phyloP scores from a whole-genome alignment of 1,140 invertebrate genomes.

The Acromyrmex heyeri region DNA sequence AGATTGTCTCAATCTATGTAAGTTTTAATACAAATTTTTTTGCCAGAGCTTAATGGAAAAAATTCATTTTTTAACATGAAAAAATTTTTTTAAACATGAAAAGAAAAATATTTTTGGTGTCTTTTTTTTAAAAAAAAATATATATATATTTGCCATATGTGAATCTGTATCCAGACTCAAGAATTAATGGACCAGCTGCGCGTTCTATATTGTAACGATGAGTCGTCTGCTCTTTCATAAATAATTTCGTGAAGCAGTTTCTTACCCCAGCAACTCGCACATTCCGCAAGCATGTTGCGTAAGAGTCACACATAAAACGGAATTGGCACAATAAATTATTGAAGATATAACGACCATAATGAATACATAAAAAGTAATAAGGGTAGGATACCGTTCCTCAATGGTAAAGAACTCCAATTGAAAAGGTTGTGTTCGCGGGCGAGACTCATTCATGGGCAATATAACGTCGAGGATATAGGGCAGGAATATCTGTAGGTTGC shows the following conservation, averaged over 20 bases:
- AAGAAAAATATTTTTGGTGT: no score
- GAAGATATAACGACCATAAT: not conserved
- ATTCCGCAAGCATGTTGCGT: slow-evolving; percentile 22
- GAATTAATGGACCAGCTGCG: not conserved
- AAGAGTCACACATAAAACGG: not conserved
- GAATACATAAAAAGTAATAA: not conserved
- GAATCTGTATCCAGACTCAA: not conserved
- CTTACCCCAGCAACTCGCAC: slow-evolving; percentile 36
- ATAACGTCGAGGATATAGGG: slow-evolving; percentile 20
- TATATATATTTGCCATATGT: not conserved
- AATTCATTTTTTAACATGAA: no score
- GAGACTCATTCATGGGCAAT: slow-evolving; percentile 28
- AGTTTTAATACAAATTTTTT: no score
- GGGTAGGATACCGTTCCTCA: not conserved
- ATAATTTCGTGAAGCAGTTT: not conserved
- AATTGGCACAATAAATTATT: not conserved
- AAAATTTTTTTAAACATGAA: no score
- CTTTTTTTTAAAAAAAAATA: no score
- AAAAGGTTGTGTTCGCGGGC: not conserved
- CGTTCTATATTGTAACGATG: not conserved
- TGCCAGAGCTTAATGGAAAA: not conserved
- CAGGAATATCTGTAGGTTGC: not conserved
- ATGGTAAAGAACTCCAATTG: not conserved
- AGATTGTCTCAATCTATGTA: no score
- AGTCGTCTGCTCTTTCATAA: slow-evolving; percentile 7